Conservation (phyloP, 2,113 vertebrate genomes). For the Phyllostomus hastatus region DNA sequence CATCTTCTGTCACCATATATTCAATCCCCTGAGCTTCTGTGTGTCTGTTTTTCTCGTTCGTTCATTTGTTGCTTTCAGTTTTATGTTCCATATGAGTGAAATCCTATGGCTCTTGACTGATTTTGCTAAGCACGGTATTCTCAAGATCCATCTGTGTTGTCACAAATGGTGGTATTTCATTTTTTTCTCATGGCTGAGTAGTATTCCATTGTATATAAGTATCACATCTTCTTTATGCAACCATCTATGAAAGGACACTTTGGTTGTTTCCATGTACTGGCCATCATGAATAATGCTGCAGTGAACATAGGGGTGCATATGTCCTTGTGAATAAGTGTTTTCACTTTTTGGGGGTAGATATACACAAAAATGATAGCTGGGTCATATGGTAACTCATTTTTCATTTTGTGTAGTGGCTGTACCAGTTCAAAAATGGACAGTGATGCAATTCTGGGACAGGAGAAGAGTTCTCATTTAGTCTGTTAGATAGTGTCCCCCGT, state of each 20-base stretch:
- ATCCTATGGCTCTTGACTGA: not conserved
- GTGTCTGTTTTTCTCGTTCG: not conserved
- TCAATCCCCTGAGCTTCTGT: not conserved
- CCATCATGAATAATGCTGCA: not conserved
- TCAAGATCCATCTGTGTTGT: not conserved
- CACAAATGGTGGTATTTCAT: not conserved
- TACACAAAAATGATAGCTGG: not conserved
- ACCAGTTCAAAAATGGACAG: not conserved
- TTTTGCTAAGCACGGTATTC: not conserved
- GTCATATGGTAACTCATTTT: not conserved
- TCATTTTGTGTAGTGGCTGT: not conserved
- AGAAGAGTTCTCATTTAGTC: not conserved
- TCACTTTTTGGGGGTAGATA: not conserved
- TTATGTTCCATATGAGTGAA: not conserved
- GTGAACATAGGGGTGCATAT: not conserved
- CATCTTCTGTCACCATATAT: not conserved
- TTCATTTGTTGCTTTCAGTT: not conserved
- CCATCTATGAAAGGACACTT: not conserved
- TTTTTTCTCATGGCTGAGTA: not conserved
- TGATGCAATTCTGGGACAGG: not conserved
- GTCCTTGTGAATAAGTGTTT: not conserved
- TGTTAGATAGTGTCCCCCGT: not conserved
- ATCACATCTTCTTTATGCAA: not conserved
- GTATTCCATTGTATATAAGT: not conserved
- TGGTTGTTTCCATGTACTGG: not conserved